Evolutionary conservation across 2,797 vertebrate genomes (phyloP), one percentile per base, ranked within the genome.

Genomic region (Graptemys geographica): DNA sequence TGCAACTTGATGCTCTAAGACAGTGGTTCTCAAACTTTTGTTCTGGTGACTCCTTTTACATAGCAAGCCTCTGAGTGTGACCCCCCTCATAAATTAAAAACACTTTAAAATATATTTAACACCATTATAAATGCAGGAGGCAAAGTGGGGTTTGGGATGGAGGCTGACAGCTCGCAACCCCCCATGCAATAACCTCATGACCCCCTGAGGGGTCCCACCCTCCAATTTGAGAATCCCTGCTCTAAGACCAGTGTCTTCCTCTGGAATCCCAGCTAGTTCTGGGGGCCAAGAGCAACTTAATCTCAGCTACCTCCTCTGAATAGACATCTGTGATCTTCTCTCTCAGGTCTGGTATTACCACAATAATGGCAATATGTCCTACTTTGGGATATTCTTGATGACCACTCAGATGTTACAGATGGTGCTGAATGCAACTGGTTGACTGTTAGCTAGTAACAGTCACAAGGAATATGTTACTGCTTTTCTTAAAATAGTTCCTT

Each of bases 241-340:
- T 59, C 27, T 31, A 59, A 59, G 11, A 28, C 27, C 57, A 23
- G 9, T 27, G 23, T 81, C 53, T 57, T 57, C 15, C 25, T 89
- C 53, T 27, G 80, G 31, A 31, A 86, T 25, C 52, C 0, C 1
- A 82, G 28, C 16, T 59, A 76, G 7, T 12, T 37, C 16, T 0
- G 1, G 57, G 79, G 13, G 27, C 21, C 51, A 86, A 28, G 25
- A 84, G 25, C 8, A 81, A 55, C 18, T 86, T 80, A 12, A 53
- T 49, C 62, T 47, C 62, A 69, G 33, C 53, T 69, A 16, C 5
- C 49, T 10, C 15, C 84, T 79, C 62, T 59, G 27, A 52, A 86
- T 44, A 72, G 16, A 11, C 49, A 81, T 52, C 86, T 83, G 79
- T 21, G 56, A 88, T 5, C 21, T 51, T 37, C 33, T 84, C 23